Conservation (phyloP, 2,888 invertebrate genomes). For the Brenthis daphne region DNA sequence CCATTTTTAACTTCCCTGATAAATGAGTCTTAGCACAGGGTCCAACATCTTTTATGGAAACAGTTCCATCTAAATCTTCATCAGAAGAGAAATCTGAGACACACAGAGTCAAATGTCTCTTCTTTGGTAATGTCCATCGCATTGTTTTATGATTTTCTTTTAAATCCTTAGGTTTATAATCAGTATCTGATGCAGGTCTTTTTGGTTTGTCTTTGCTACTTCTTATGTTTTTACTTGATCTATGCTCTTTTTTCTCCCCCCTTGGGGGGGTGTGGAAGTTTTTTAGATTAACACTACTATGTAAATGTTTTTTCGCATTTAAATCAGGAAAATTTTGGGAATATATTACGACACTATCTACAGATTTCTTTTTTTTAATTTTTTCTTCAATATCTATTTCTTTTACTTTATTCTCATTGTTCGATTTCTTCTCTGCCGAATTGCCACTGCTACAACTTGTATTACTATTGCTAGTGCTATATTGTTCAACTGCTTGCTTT, state of each 20-base stretch:
- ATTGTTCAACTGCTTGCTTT: constrained; percentile 86
- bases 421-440: constrained; percentile 61
- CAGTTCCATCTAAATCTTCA: constrained; percentile 59
- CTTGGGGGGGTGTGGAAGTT: constrained; percentile 80
- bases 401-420: constrained; percentile 53
- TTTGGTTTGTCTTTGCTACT: constrained; percentile 62
- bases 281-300: constrained; percentile 74
- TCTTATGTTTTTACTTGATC: constrained; percentile 56
- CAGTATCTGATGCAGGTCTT: constrained; percentile 71
- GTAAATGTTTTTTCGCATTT: constrained; percentile 61
- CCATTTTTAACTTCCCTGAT: constrained; percentile 62
- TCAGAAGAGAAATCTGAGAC: constrained; percentile 73
- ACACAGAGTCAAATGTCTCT: constrained; percentile 66
- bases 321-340: constrained; percentile 77
- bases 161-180: constrained; percentile 63
- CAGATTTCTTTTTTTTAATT: constrained; percentile 71
- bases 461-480: constrained; percentile 78
- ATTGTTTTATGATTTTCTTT: constrained; percentile 60
- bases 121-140: constrained; percentile 72
- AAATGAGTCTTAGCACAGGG: constrained; percentile 61
- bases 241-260: constrained; percentile 79
- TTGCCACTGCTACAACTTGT: constrained; percentile 76
- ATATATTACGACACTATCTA: constrained; percentile 73
- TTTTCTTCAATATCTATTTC: constrained; percentile 59
- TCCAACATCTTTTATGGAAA: constrained; percentile 64